A percentile compares a stretch with the other conserved stretches of the same genome.
phyloP scores from a whole-genome alignment of 2,113 vertebrate genomes.

The Nerophis lumbriciformis region DNA sequence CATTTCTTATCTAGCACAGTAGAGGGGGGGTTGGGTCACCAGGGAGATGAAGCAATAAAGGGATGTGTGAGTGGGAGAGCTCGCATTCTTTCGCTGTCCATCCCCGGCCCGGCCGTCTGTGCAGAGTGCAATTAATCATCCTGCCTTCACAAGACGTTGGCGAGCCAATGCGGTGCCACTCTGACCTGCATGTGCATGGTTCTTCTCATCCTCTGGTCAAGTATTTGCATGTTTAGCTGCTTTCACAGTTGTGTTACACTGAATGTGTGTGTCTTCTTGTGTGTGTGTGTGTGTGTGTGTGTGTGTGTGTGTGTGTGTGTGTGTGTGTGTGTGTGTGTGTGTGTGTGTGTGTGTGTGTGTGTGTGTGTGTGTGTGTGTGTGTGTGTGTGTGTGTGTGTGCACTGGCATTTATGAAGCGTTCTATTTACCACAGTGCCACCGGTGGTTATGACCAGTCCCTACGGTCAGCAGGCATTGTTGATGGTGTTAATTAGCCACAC shows the following conservation, averaged over 20 bases:
- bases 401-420: conserved; percentile 38
- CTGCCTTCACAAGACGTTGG: conserved; percentile 49
- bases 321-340: conserved; percentile 4
- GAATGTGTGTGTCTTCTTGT: conserved; percentile 4
- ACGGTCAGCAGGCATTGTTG: conserved; percentile 33
- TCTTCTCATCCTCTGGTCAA: conserved; percentile 24
- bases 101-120: conserved; percentile 58
- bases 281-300: conserved; percentile 3
- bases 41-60: conserved; percentile 8
- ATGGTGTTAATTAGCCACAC: conserved; percentile 52
- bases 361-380: neutral
- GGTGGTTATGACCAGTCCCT: conserved; percentile 23
- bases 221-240: conserved; percentile 15
- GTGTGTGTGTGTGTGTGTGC: conserved; percentile 3
- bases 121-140: conserved; percentile 65
- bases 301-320: conserved; percentile 6
- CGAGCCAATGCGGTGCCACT: conserved; percentile 45
- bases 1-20: conserved; percentile 37
- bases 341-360: neutral
- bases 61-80: conserved; percentile 8
- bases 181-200: conserved; percentile 20
- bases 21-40: conserved; percentile 24
- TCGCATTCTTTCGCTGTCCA: conserved; percentile 35
- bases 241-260: conserved; percentile 1
- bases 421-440: conserved; percentile 29